Evolutionary conservation across 1,140 invertebrate genomes (phyloP).

Genomic region (Bicyclus anynana): DNA sequence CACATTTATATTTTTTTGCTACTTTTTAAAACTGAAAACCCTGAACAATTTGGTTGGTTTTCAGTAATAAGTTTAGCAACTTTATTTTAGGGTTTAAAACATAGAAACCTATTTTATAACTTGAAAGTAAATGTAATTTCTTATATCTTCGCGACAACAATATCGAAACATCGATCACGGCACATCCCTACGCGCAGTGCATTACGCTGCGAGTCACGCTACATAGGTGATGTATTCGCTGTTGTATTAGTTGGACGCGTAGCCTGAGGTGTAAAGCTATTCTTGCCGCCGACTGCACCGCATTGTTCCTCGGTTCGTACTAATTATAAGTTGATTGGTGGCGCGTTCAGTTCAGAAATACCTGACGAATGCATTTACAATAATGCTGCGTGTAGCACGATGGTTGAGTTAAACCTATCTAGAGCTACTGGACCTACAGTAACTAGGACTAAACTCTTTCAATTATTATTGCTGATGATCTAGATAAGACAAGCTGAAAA

Average conservation of each 20-base stretch:
- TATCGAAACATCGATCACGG: neutral
- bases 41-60: too few relatives aligned
- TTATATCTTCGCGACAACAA: too few relatives aligned
- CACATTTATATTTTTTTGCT: too few relatives aligned
- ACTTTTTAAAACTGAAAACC: too few relatives aligned
- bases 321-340: conserved; percentile 7
- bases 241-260: conserved; percentile 2
- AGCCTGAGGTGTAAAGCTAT: conserved; percentile 4
- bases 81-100: too few relatives aligned
- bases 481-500: too few relatives aligned
- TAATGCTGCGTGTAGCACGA: neutral
- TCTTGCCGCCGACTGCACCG: neutral
- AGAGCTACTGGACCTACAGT: neutral
- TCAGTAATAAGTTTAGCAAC: too few relatives aligned
- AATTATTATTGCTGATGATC: too few relatives aligned
- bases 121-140: too few relatives aligned
- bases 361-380: neutral
- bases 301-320: conserved; percentile 4
- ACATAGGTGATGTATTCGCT: conserved; percentile 5
- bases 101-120: too few relatives aligned
- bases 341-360: neutral
- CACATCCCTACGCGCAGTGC: neutral
- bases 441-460: too few relatives aligned
- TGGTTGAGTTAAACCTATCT: neutral
- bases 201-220: neutral